Evolutionary conservation across 2,888 invertebrate species (phyloP).

Genomic region (Agonopterix subpropinquella): DNA sequence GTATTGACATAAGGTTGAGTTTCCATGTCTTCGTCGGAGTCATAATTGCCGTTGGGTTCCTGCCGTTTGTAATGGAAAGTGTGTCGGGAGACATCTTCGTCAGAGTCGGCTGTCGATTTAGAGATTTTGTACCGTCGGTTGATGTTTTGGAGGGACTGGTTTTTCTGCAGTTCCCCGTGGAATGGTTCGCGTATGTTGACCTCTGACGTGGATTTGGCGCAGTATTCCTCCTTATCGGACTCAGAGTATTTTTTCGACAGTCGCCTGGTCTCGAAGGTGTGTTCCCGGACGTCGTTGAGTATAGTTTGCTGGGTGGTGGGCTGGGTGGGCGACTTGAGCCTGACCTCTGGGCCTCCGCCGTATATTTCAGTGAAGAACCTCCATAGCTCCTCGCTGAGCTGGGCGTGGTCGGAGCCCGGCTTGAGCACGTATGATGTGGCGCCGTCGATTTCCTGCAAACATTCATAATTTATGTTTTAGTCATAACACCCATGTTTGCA

Average conservation of each 20-base stretch:
- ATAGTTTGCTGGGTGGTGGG: constrained; percentile 10
- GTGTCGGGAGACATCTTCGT: constrained; percentile 51
- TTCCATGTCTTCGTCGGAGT: constrained; percentile 56
- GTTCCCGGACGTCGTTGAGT: constrained; percentile 12
- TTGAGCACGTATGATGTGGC: constrained; percentile 50
- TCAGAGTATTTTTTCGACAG: constrained; percentile 51
- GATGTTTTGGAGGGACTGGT: constrained; percentile 65
- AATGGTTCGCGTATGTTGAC: constrained; percentile 46
- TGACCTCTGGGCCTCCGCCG: constrained; percentile 93
- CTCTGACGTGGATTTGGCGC: constrained; percentile 56
- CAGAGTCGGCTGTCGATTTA: constrained; percentile 42
- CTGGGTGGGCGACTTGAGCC: constrained; percentile 37
- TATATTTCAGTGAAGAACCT: constrained; percentile 89
- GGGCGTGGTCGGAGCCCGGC: constrained; percentile 80
- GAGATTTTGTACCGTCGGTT: constrained; percentile 36
- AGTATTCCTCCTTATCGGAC: constrained; percentile 64
- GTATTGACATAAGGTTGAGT: constrained; percentile 34
- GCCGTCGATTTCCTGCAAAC: constrained; percentile 58
- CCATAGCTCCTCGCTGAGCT: constrained; percentile 91
- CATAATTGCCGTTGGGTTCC: constrained; percentile 55
- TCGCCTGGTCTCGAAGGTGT: constrained; percentile 15
- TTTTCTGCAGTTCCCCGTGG: constrained; percentile 54
- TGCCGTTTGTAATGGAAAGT: constrained; percentile 39
- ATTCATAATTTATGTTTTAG: neutral
- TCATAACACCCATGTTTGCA: too few species aligned